Percentiles rank a stretch among this genome's conserved stretches.
These are phyloP conservation scores for Rhamphomyia laevipes DNA, from an alignment of 2,888 invertebrate genomes.

Conservation along the genomic window DNA sequence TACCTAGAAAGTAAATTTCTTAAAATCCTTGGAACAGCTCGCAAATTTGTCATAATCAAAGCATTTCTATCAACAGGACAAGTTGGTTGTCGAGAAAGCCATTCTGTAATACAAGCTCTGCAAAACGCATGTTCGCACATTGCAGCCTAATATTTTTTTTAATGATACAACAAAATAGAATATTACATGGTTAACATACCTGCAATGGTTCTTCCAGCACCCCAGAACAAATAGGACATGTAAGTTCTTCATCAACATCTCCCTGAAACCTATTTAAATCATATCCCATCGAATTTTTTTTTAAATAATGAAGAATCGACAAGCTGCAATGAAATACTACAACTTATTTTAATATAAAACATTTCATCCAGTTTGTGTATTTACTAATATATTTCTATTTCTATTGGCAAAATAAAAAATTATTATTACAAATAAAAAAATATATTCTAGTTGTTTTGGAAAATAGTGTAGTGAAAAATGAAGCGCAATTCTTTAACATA, in stretches of 20 bases:
- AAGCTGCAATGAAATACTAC: no score
- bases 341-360: no score
- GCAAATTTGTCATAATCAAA: slow-evolving; percentile 76
- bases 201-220: slow-evolving; percentile 92
- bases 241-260: slow-evolving; percentile 91
- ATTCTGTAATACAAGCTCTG: slow-evolving; percentile 84
- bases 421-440: no score
- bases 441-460: no score
- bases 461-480: no score
- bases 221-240: slow-evolving; percentile 92
- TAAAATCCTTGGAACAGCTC: slow-evolving; percentile 86
- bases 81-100: slow-evolving; percentile 86
- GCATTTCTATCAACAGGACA: slow-evolving; percentile 90
- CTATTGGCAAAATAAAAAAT: no score
- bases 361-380: no score
- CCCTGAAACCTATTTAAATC: slow-evolving; percentile 89
- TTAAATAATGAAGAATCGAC: not conserved
- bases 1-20: slow-evolving; percentile 80
- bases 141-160: slow-evolving; percentile 85
- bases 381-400: no score
- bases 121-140: slow-evolving; percentile 96
- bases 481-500: no score
- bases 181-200: slow-evolving; percentile 44
- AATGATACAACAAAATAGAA: no score
- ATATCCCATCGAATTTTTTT: slow-evolving; percentile 63